Conservation (phyloP, 2,113 vertebrate genomes). For the Scalopus aquaticus region DNA sequence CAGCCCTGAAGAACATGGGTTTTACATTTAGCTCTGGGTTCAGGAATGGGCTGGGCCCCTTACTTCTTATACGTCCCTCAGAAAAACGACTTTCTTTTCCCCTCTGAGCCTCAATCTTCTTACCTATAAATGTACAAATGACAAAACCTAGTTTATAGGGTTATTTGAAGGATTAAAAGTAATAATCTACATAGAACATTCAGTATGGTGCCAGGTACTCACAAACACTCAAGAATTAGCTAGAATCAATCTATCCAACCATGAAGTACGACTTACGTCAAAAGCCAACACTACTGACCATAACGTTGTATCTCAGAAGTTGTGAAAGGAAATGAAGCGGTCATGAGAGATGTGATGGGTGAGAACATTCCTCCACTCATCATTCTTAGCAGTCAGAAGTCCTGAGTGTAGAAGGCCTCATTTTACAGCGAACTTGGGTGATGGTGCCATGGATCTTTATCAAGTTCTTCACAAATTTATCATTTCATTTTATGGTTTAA, state of each 20-base stretch:
- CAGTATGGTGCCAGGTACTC: background rate
- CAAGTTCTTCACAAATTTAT: slow-evolving; percentile 10
- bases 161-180: slow-evolving; percentile 10
- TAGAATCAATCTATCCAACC: background rate
- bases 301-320: background rate
- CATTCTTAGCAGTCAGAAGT: background rate
- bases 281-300: background rate
- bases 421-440: background rate
- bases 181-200: background rate
- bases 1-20: background rate
- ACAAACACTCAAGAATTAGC: slow-evolving; percentile 20
- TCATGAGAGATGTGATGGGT: background rate
- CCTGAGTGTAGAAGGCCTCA: background rate
- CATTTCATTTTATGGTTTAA: background rate
- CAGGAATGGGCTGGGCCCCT: background rate
- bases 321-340: background rate
- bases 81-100: background rate
- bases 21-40: background rate
- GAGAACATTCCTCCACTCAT: background rate
- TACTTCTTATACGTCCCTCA: background rate
- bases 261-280: background rate
- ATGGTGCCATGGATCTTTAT: background rate
- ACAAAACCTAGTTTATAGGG: background rate
- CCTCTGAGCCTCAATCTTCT: background rate
- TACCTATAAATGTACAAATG: background rate